A percentile compares a stretch with the other conserved stretches of the same genome.
These are phyloP conservation scores for Caenorhabditis briggsae DNA, from an alignment of 1,140 invertebrate species.

Conservation along the genomic window DNA sequence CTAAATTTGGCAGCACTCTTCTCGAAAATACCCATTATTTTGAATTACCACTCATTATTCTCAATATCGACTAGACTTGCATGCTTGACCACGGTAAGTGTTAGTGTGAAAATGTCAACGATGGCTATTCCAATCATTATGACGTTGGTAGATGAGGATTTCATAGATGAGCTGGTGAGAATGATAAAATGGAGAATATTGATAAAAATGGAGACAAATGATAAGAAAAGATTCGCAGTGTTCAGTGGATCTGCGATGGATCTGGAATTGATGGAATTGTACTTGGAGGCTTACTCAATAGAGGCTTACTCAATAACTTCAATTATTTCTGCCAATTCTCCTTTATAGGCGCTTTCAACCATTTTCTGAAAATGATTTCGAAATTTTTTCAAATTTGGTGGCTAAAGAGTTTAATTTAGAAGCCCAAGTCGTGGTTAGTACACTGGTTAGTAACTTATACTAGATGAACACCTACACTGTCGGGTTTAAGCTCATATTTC, in stretches of 20 bases:
- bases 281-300: no score
- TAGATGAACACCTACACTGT: no score
- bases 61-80: constrained; percentile 3
- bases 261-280: not conserved
- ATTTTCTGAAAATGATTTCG: constrained; percentile 42
- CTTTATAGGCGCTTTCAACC: not conserved
- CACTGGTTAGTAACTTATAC: no score
- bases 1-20: no score
- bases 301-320: not conserved
- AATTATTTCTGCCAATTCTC: not conserved
- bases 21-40: no score
- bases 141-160: not conserved
- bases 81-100: not conserved
- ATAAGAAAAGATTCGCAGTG: constrained; percentile 1
- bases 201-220: not conserved
- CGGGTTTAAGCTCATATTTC: no score
- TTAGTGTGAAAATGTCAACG: not conserved
- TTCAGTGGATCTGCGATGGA: not conserved
- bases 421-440: no score
- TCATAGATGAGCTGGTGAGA: not conserved
- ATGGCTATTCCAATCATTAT: constrained; percentile 12
- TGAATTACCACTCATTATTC: constrained; percentile 9
- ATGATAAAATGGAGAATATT: constrained; percentile 2
- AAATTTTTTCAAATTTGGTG: no score
- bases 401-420: no score